Base-by-base conservation (phyloP, 2,888 invertebrate species). In the Eristalis arbustorum region DNA sequence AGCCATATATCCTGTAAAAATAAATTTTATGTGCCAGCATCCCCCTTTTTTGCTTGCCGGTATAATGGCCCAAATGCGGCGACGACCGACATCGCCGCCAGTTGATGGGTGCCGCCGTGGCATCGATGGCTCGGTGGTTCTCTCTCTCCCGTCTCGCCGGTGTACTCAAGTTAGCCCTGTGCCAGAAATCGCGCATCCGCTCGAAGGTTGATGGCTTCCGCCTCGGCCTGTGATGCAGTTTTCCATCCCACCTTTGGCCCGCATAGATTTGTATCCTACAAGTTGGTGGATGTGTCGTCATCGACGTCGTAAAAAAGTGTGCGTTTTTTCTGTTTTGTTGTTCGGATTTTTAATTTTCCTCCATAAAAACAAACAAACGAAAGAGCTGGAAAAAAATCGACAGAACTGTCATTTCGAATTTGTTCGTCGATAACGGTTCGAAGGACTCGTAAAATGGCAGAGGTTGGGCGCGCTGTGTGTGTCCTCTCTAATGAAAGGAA, bases 21-120 rank as follows among this genome's bases (percentile, higher is more conserved):
- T 88, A 77, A 83, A 84, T 83, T 88, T 88, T 73, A 88, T 88
- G 88, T 88, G n/a, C n/a, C n/a, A n/a, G n/a, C n/a, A n/a, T n/a
- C n/a, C 25, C 84, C 80, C 76, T 72, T 64, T 49, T 49, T n/a
- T 62, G 31, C 31, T 31, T 8, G 31, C 63, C 49, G n/a, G 37
- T 56, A 71, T 85, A 85, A 85, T 77, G 59, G 83, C 63, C 79
- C 56, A 69, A 73, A 68, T 63, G 83, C 83, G 64, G 56, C 56
- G 56, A 14, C 18, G 49, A 49, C n/a, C 49, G 49, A 49, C 49
- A 66, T 64, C 64, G 34, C 28, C 49, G 34, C 63, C 80, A 64
- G 72, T 84, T 84, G 88, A 82, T 83, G 87, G 78, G 75, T 75
- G 66, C 40, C 8, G 66, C 40, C 8, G 62, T 13, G 31, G 18